These are phyloP conservation scores for Anguilla pacifica DNA, from an alignment of 2,797 vertebrate genomes.

Conservation along the genomic window DNA sequence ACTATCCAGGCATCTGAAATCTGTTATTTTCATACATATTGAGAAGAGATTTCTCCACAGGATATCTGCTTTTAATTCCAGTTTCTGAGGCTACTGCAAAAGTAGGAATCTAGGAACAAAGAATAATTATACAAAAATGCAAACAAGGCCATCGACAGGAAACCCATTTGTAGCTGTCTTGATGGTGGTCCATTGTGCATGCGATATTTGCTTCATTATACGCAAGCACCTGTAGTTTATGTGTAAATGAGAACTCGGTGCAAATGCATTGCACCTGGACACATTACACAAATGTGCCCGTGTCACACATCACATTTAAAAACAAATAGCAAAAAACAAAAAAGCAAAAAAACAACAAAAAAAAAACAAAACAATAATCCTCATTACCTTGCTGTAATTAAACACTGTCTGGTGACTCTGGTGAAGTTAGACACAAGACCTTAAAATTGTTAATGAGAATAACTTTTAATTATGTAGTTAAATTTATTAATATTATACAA, in stretches of 20 bases:
- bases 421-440: background rate
- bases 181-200: background rate
- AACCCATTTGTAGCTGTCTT: background rate
- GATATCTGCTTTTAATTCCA: background rate
- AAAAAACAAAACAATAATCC: background rate
- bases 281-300: background rate
- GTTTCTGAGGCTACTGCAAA: background rate
- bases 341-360: background rate
- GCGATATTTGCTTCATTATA: background rate
- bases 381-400: background rate
- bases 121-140: background rate
- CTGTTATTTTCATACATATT: no score
- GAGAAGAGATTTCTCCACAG: no score
- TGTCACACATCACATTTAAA: background rate
- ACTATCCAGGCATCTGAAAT: no score
- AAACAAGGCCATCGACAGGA: background rate
- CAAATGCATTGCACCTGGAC: background rate
- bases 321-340: background rate
- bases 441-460: slow-evolving; percentile 1
- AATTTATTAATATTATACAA: background rate
- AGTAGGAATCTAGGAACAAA: background rate
- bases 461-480: background rate
- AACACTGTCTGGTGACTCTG: background rate
- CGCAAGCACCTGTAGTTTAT: background rate
- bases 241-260: background rate